These are phyloP conservation scores for Tetramorium parvispinum DNA, from an alignment of 1,140 invertebrate species.

Conservation along the genomic window DNA sequence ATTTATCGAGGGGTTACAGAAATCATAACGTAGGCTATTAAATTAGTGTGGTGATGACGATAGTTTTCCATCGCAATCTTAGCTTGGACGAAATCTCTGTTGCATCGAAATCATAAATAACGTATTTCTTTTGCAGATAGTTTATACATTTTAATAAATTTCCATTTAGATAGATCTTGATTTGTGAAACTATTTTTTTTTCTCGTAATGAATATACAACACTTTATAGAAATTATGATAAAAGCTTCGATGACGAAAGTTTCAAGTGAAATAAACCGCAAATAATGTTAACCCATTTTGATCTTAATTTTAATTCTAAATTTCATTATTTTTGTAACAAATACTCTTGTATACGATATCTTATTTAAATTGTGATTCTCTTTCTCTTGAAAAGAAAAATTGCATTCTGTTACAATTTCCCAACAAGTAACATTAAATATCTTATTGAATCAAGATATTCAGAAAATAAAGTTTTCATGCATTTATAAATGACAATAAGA, in stretches of 20 bases:
- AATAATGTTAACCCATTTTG: not conserved
- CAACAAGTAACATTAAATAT: not conserved
- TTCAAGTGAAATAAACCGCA: not conserved
- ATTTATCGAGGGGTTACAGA: not conserved
- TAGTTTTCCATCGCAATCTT: not conserved
- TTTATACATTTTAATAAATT: slow-evolving; percentile 14
- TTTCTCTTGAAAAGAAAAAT: not conserved
- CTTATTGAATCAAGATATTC: not conserved
- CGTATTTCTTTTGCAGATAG: not conserved
- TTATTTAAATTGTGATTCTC: not conserved
- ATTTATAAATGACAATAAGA: not conserved
- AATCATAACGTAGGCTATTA: not conserved
- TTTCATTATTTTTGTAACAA: not conserved
- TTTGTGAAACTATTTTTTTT: not conserved
- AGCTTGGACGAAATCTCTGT: not conserved
- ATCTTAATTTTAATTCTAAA: not conserved
- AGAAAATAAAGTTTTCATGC: not conserved
- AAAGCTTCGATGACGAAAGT: not conserved
- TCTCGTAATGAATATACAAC: not conserved
- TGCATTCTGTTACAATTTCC: not conserved
- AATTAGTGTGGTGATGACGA: not conserved
- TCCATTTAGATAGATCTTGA: not conserved
- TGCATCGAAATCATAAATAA: not conserved
- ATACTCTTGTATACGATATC: not conserved
- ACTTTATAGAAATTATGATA: not conserved